Evolutionary conservation across 1,140 invertebrate species (phyloP).

Genomic region (Eufriesea mexicana): DNA sequence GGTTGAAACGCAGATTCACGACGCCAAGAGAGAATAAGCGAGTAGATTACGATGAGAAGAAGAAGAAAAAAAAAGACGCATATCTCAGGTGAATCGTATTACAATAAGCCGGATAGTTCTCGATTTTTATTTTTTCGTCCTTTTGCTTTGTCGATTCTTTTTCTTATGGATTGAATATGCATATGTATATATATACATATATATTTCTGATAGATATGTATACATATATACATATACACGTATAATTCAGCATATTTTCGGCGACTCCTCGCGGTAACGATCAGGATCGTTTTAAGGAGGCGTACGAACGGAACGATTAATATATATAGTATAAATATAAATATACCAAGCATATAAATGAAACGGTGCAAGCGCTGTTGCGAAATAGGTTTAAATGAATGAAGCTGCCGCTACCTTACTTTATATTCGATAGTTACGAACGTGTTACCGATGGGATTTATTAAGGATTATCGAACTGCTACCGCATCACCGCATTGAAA

Average conservation of each 20-base stretch:
- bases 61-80: slow-evolving; percentile 8
- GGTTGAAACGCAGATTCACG: slow-evolving; percentile 7
- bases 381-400: slow-evolving; percentile 20
- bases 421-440: slow-evolving; percentile 44
- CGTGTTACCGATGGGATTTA: slow-evolving; percentile 52
- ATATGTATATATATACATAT: neutral
- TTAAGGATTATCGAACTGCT: slow-evolving; percentile 45
- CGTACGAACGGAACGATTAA: slow-evolving; percentile 1
- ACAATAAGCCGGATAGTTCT: slow-evolving; percentile 1
- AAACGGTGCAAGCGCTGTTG: slow-evolving; percentile 41
- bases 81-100: slow-evolving; percentile 44
- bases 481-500: slow-evolving; percentile 45
- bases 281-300: slow-evolving; percentile 3
- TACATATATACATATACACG: neutral
- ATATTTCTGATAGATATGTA: neutral
- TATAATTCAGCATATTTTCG: neutral
- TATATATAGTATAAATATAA: slow-evolving; percentile 11
- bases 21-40: neutral
- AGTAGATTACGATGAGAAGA: neutral
- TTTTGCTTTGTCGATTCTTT: neutral
- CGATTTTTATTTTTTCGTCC: neutral
- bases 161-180: neutral
- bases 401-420: slow-evolving; percentile 45
- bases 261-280: neutral
- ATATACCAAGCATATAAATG: neutral